Evolutionary conservation across 2,113 vertebrate species (phyloP), one percentile per base, ranked within the genome.

Genomic region (Sebastes fasciatus): DNA sequence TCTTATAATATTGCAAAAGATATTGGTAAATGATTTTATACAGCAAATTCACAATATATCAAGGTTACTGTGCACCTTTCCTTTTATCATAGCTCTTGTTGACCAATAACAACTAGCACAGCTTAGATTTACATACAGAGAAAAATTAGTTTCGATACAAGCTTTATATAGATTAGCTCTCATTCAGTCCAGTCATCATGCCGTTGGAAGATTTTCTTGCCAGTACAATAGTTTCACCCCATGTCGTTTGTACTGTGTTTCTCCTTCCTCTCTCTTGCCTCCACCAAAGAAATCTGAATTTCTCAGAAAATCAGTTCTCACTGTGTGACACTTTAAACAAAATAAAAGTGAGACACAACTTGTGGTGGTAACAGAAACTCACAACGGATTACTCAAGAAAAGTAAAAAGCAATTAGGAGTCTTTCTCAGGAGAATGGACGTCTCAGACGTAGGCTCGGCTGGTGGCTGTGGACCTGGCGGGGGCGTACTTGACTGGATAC

Each of bases 401-500:
- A 34, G 19, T 17, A n/a, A 1, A 68, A 79, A 68, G 26, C 54
- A 45, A 80, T 49, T 67, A 43, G 45, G 42, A 77, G 89, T 92
- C 80, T 84, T 71, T 84, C 4, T 23, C 12, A 4, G 46, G 2
- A 34, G 64, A 4, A 9, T 2, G 4, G 23, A 1, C 3, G 6
- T 73, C 61, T 95, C 79, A 96, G 49, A 96, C 95, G 21, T 95
- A 95, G 60, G 94, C 95, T 43, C 72, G 82, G 89, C 94, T 95
- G 86, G 74, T 89, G 64, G 86, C 90, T 5, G 16, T 5, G 1
- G 95, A 96, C 19, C 88, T 84, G 62, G 94, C 88, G 3, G 88
- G 85, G 2, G 81, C 16, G 74, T 95, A 96, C 84, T 93, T 95
- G 48, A 94, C 74, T 2, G 88, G 93, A 61, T 95, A 93, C 77